phyloP scores from a whole-genome alignment of 2,888 invertebrate genomes.

The Andrena marginata region DNA sequence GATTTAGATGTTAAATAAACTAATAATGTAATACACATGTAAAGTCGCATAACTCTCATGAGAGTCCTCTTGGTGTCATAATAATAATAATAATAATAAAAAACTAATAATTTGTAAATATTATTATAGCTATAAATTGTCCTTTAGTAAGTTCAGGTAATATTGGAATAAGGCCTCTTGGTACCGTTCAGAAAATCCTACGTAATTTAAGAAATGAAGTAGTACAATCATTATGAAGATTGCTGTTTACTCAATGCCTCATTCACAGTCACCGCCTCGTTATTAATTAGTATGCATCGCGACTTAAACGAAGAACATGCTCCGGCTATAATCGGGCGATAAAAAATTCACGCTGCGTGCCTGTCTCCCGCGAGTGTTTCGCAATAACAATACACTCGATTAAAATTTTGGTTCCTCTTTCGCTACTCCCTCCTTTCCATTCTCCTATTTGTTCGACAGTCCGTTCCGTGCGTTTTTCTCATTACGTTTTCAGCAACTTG shows the following conservation, averaged over 20 bases:
- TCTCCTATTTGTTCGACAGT: not conserved
- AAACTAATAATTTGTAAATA: not conserved
- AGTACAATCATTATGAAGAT: not conserved
- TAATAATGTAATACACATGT: not conserved
- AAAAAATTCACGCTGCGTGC: conserved; percentile 27
- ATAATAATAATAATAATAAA: not conserved
- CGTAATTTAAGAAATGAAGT: not conserved
- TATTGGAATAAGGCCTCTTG: too few relatives aligned
- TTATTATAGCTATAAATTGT: not conserved
- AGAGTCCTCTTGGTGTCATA: not conserved
- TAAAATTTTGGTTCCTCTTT: not conserved
- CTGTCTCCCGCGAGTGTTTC: not conserved
- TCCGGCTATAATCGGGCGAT: conserved; percentile 24
- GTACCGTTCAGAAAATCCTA: too few relatives aligned
- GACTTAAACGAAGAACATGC: conserved; percentile 13
- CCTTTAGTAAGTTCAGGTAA: too few relatives aligned
- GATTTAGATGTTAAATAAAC: not conserved
- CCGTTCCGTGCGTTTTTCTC: not conserved
- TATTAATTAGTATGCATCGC: conserved; percentile 38
- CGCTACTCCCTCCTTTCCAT: not conserved
- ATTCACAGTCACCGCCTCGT: not conserved
- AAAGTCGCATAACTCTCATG: not conserved
- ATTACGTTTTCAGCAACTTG: not conserved
- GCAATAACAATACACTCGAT: conserved; percentile 5
- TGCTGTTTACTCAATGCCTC: not conserved